These are phyloP conservation scores for Alfaro cultratus DNA, from an alignment of 2,797 vertebrate genomes.

Conservation along the genomic window DNA sequence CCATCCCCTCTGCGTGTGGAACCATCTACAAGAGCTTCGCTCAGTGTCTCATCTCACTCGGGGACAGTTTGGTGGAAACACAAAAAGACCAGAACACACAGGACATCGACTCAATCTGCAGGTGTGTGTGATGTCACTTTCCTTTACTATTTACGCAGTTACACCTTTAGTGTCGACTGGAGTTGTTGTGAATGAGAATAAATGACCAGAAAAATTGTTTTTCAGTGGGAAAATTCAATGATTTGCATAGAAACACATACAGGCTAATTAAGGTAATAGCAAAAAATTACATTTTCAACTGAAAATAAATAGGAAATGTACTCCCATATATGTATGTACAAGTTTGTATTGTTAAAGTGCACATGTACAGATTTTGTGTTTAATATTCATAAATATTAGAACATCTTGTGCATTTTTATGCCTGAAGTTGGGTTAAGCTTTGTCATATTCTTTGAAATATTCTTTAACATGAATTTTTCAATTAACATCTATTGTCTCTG, in stretches of 20 bases:
- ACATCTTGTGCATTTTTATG: not conserved
- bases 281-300: not conserved
- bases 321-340: not conserved
- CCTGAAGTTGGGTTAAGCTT: not conserved
- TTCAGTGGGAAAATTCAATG: not conserved
- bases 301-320: not conserved
- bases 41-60: slow-evolving; percentile 90
- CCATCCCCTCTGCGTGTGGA: slow-evolving; percentile 80
- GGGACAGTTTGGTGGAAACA: slow-evolving; percentile 87
- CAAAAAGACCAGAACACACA: slow-evolving; percentile 76
- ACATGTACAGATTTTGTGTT: not conserved
- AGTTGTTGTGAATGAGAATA: not conserved
- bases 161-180: not conserved
- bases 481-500: not conserved
- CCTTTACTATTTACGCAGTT: not conserved
- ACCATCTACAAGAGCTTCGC: slow-evolving; percentile 95
- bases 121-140: slow-evolving; percentile 70
- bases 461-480: not conserved
- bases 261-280: not conserved
- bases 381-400: not conserved
- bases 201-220: not conserved
- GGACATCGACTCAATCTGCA: slow-evolving; percentile 91
- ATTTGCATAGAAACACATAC: not conserved
- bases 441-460: not conserved
- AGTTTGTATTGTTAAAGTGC: not conserved